phyloP scores from a whole-genome alignment of 2,888 invertebrate genomes.

The Eucera pruinosa region DNA sequence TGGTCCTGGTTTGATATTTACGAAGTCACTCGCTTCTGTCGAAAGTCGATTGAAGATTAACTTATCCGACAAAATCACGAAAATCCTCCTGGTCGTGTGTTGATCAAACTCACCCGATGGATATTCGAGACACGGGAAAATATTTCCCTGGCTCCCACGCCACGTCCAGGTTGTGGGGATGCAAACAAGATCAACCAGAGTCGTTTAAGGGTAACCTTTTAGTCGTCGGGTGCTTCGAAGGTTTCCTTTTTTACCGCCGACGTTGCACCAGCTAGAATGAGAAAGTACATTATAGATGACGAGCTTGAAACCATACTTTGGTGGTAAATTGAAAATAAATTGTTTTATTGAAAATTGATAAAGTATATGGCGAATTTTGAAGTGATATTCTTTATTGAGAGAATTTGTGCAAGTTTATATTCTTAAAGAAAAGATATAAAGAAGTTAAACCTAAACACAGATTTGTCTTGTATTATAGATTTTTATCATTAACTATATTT shows the following conservation, averaged over 20 bases:
- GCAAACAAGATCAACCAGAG: slow-evolving; percentile 44
- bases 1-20: too few relatives aligned
- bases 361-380: background rate
- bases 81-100: too few relatives aligned
- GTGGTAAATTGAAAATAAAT: background rate
- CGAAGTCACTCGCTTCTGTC: too few relatives aligned
- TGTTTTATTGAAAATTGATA: slow-evolving; percentile 4
- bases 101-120: background rate
- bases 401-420: too few relatives aligned
- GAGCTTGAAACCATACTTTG: slow-evolving; percentile 4
- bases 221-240: slow-evolving; percentile 18
- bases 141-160: background rate
- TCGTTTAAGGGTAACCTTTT: slow-evolving; percentile 37
- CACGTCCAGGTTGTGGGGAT: slow-evolving; percentile 1
- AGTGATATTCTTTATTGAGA: too few relatives aligned
- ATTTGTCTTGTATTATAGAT: too few relatives aligned
- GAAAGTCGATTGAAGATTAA: too few relatives aligned
- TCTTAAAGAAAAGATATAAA: too few relatives aligned
- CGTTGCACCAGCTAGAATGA: background rate
- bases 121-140: slow-evolving; percentile 17
- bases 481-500: too few relatives aligned
- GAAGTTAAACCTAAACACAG: too few relatives aligned
- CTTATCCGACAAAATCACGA: too few relatives aligned
- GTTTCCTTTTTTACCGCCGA: slow-evolving; percentile 29
- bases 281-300: background rate